Conservation (phyloP, 1,140 invertebrate species). For the Acromyrmex heyeri region DNA sequence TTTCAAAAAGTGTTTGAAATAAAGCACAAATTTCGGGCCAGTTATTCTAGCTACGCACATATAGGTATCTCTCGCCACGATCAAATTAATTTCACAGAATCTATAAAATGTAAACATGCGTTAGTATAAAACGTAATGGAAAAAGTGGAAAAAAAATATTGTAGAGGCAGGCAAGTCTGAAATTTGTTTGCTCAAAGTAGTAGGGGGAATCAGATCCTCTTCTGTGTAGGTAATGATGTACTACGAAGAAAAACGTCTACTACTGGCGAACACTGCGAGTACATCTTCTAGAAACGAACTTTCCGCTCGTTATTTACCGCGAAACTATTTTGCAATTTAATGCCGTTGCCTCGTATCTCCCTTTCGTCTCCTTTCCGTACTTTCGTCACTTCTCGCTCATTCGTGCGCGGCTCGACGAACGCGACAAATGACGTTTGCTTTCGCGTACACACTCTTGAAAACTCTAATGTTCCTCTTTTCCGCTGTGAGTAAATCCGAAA, state of each 20-base stretch:
- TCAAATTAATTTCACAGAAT: conserved; percentile 51
- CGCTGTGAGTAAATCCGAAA: conserved; percentile 19
- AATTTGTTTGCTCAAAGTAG: conserved; percentile 51
- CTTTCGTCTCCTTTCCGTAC: background rate
- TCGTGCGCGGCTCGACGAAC: background rate
- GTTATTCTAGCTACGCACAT: background rate
- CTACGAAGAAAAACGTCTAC: conserved; percentile 56
- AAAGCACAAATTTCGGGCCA: conserved; percentile 1
- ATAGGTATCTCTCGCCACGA: background rate
- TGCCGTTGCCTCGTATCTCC: conserved; percentile 7
- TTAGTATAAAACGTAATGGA: conserved; percentile 26
- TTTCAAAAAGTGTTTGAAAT: background rate
- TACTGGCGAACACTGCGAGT: conserved; percentile 45
- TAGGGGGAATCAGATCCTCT: background rate
- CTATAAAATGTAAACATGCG: conserved; percentile 27
- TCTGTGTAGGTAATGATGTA: conserved; percentile 9
- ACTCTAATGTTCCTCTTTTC: conserved; percentile 10
- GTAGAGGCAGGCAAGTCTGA: background rate
- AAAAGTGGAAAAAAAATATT: conserved; percentile 41
- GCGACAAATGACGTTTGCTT: conserved; percentile 51
- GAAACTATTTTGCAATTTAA: conserved; percentile 81
- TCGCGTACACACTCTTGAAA: background rate
- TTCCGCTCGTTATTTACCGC: conserved; percentile 79
- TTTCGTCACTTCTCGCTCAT: conserved; percentile 38
- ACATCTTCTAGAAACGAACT: conserved; percentile 71